These are phyloP conservation scores for Mesocricetus auratus DNA, from an alignment of 2,113 vertebrate species.

Conservation along the genomic window DNA sequence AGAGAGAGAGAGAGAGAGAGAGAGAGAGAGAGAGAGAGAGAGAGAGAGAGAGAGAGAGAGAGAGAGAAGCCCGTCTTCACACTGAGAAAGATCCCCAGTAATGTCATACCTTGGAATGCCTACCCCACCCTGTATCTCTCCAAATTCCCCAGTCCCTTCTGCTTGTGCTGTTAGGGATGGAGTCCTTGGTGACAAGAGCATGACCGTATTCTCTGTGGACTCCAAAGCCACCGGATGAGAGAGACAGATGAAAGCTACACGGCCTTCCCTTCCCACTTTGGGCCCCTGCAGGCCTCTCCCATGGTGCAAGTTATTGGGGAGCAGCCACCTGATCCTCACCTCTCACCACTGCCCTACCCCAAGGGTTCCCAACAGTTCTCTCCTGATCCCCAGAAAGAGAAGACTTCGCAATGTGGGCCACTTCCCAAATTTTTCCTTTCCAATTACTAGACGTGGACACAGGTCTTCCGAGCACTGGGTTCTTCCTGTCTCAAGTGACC, in stretches of 20 bases:
- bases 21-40: background rate
- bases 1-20: background rate
- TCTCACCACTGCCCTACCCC: background rate
- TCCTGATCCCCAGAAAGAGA: background rate
- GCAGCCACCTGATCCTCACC: conserved; percentile 44
- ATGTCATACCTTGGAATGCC: background rate
- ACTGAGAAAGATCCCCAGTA: background rate
- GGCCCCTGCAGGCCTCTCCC: background rate
- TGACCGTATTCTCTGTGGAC: background rate
- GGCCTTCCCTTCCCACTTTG: background rate
- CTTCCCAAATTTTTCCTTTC: background rate
- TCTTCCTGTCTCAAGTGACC: conserved; percentile 52
- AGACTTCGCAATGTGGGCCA: background rate
- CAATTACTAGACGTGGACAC: background rate
- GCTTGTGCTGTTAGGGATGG: background rate
- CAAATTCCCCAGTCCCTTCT: background rate
- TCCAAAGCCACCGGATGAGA: background rate
- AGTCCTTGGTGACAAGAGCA: background rate
- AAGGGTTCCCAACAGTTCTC: background rate
- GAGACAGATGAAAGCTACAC: background rate
- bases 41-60: background rate
- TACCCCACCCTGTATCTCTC: background rate
- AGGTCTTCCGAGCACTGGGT: background rate
- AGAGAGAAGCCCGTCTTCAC: background rate
- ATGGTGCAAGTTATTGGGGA: background rate